Base-by-base conservation (phyloP, 1,140 invertebrate species). In the Drosophila gunungcola region DNA sequence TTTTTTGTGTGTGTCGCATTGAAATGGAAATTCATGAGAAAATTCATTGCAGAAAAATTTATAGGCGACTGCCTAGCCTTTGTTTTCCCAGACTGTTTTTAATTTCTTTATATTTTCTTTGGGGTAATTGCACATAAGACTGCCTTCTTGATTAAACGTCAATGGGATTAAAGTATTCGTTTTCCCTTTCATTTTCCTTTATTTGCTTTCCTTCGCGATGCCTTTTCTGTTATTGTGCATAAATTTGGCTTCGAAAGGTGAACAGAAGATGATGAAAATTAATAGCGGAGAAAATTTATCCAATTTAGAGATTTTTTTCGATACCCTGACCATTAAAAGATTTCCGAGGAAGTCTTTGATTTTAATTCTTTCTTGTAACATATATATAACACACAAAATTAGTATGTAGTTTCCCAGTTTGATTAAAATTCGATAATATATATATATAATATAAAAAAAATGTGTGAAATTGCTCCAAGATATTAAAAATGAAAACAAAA, bases 131-230 rank as follows among this genome's bases (percentile, higher is more conserved):
- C 62, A 12, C 53, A 39, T 38, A 54, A 39, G 43, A 39, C 21
- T 43, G 53, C 32, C 27, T 48, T 57, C 62, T 80, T 88, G 83
- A 88, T 88, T 88, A 88, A 89, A 89, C 75, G 79, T 83, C 84
- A 89, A 88, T 88, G 67, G 84, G 84, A 88, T 88, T 88, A 88
- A 88, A 70, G 83, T 78, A 86, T 89, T 86, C 74, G 46, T 55
- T 49, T 69, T 36, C 11, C 49, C 13, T 12, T 21, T 6, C 29
- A 21, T 16, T 56, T 49, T 43, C 9, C n/a, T 4, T n/a, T 25
- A 1, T 42, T 42, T 10, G 12, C 27, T 58, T 58, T 9, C 12
- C n/a, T 21, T 6, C 25, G 48, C 36, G 41, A 49, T 77, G n/a
- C 34, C 43, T n/a, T 12, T 12, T 27, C 13, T 51, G 38, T 21